Percentiles rank a stretch among this genome's conserved stretches.
Conservation (phyloP, 2,113 vertebrate genomes). For the Mormyrus lacerda region DNA sequence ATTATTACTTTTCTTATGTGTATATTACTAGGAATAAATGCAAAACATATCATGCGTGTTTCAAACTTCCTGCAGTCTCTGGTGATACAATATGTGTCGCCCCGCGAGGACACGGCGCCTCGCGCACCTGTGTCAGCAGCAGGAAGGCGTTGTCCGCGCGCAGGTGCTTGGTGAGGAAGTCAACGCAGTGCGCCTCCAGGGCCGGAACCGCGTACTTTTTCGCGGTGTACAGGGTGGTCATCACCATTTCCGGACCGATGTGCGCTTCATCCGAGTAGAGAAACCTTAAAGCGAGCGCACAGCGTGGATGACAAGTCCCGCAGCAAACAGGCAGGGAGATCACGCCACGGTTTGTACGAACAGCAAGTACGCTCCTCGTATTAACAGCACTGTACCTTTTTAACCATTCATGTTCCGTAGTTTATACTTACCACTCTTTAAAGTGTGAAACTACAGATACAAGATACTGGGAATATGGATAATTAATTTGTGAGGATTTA, state of each 20-base stretch:
- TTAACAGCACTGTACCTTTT: neutral
- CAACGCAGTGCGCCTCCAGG: slow-evolving; percentile 71
- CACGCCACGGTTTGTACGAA: neutral
- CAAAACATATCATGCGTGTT: neutral
- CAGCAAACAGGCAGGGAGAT: neutral
- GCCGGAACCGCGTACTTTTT: slow-evolving; percentile 77
- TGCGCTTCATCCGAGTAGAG: slow-evolving; percentile 92
- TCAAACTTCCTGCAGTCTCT: neutral
- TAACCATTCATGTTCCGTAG: neutral
- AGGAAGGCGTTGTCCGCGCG: slow-evolving; percentile 75
- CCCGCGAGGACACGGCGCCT: neutral
- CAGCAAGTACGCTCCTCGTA: neutral
- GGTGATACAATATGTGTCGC: too few species aligned
- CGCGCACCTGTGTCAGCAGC: slow-evolving; percentile 71
- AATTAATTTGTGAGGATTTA: neutral
- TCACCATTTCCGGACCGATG: slow-evolving; percentile 88
- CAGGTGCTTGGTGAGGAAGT: slow-evolving; percentile 74
- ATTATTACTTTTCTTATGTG: neutral
- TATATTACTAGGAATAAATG: neutral
- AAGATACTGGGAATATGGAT: neutral
- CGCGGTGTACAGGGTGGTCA: slow-evolving; percentile 82
- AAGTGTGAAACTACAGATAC: neutral
- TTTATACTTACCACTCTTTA: neutral
- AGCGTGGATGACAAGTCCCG: neutral
- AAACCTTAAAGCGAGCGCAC: slow-evolving; percentile 66